Percentiles rank a stretch among this genome's conserved stretches.
These are phyloP conservation scores for Thera britannica DNA, from an alignment of 2,888 invertebrate genomes.

Conservation along the genomic window DNA sequence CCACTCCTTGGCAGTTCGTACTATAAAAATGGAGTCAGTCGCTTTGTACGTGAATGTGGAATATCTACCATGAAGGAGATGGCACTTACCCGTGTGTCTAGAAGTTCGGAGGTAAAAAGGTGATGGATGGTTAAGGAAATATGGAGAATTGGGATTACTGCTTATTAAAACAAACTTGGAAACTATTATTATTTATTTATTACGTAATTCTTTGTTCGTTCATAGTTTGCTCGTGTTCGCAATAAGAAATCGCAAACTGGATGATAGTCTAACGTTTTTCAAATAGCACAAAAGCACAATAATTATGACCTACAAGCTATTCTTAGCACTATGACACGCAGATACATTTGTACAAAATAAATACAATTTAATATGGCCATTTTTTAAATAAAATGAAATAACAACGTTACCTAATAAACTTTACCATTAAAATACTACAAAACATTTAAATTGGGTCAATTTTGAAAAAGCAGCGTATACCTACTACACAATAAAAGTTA, in stretches of 20 bases:
- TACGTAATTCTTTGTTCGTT: slow-evolving; percentile 73
- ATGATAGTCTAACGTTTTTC: slow-evolving; percentile 46
- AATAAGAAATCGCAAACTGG: slow-evolving; percentile 48
- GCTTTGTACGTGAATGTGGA: no score
- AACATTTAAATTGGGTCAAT: slow-evolving; percentile 38
- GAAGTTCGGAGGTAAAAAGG: no score
- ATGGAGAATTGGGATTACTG: no score
- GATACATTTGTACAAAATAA: slow-evolving; percentile 43
- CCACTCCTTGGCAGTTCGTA: no score
- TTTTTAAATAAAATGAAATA: slow-evolving; percentile 39
- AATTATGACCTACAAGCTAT: slow-evolving; percentile 37
- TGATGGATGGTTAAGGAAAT: no score
- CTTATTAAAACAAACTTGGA: slow-evolving; percentile 43
- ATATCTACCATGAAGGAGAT: no score
- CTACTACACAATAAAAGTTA: slow-evolving; percentile 25
- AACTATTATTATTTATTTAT: slow-evolving; percentile 67
- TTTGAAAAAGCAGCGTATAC: slow-evolving; percentile 32
- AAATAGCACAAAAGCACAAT: slow-evolving; percentile 45
- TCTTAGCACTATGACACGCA: slow-evolving; percentile 47
- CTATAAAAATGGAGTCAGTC: no score
- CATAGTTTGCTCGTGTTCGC: slow-evolving; percentile 45
- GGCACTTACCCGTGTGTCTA: no score
- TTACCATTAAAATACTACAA: slow-evolving; percentile 34
- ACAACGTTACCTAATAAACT: slow-evolving; percentile 40
- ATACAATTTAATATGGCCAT: slow-evolving; percentile 47